Percentiles rank a stretch among this genome's conserved stretches.
Conservation (phyloP, 2,888 invertebrate species). For the Scrobipalpa atriplicella region DNA sequence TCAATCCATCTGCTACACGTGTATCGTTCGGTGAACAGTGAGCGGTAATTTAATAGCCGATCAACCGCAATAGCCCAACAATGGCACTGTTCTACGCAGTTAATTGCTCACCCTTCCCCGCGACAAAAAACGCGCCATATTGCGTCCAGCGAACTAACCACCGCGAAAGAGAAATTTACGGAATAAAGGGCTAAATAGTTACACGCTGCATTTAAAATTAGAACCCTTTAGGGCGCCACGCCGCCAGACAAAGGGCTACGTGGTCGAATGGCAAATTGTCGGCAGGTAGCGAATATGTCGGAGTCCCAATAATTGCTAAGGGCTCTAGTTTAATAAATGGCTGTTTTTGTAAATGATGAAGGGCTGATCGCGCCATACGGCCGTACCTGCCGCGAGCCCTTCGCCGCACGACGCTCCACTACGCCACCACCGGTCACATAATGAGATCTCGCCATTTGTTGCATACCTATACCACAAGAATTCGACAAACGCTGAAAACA, state of each 20-base stretch:
- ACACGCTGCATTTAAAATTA: slow-evolving; percentile 81
- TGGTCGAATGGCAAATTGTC: slow-evolving; percentile 80
- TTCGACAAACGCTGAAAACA: slow-evolving; percentile 5
- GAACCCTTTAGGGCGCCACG: slow-evolving; percentile 83
- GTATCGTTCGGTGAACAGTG: slow-evolving; percentile 25
- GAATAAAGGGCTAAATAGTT: slow-evolving; percentile 78
- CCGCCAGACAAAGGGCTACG: slow-evolving; percentile 80
- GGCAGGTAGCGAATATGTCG: slow-evolving; percentile 81
- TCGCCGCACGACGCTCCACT: slow-evolving; percentile 52
- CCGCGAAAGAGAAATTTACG: slow-evolving; percentile 79
- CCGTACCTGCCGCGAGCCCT: slow-evolving; percentile 78
- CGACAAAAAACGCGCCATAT: slow-evolving; percentile 73
- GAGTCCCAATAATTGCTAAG: slow-evolving; percentile 77
- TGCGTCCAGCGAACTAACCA: slow-evolving; percentile 79
- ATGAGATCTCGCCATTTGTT: slow-evolving; percentile 64
- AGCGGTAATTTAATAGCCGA: slow-evolving; percentile 55
- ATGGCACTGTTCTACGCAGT: slow-evolving; percentile 65
- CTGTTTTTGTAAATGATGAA: slow-evolving; percentile 79
- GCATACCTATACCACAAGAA: slow-evolving; percentile 53
- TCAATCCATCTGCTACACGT: slow-evolving; percentile 21
- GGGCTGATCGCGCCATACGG: slow-evolving; percentile 80
- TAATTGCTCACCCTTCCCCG: slow-evolving; percentile 77
- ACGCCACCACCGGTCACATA: slow-evolving; percentile 47
- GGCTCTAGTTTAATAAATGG: slow-evolving; percentile 81
- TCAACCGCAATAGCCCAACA: slow-evolving; percentile 71